Conservation (phyloP, 30 jellyfish, hydroid and myxozoan genomes). For the Catostylus mosaicus region DNA sequence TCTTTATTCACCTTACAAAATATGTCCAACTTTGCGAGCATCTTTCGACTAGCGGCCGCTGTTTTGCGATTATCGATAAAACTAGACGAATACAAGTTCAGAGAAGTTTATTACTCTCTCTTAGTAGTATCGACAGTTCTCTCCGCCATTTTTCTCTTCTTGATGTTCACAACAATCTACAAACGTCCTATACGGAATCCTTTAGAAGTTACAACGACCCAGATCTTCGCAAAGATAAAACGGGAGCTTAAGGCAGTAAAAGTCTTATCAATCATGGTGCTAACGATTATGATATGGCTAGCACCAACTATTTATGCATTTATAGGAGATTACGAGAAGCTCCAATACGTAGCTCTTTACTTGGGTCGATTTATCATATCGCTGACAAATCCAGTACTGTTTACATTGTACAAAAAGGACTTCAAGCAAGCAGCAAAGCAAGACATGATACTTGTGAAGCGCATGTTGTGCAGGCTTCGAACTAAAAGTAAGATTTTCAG, state of each 20-base stretch:
- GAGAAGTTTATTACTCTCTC: neutral
- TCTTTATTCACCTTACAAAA: neutral
- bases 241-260: constrained; percentile 22
- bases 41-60: neutral
- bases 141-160: neutral
- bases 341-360: constrained; percentile 7
- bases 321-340: constrained; percentile 5
- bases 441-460: neutral
- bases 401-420: constrained; percentile 5
- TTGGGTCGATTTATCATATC: constrained; percentile 14
- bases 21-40: neutral
- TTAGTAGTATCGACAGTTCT: neutral
- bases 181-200: neutral
- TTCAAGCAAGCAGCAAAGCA: constrained; percentile 2
- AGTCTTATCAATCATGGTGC: neutral
- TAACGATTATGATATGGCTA: constrained; percentile 22
- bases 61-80: neutral
- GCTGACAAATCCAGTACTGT: constrained; percentile 18
- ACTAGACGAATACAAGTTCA: constrained; percentile 7
- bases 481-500: neutral
- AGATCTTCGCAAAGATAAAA: neutral
- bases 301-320: constrained; percentile 7
- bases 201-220: neutral
- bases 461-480: neutral
- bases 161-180: constrained; percentile 9